Conservation (phyloP, 2,797 vertebrate species). For the Morelia viridis region DNA sequence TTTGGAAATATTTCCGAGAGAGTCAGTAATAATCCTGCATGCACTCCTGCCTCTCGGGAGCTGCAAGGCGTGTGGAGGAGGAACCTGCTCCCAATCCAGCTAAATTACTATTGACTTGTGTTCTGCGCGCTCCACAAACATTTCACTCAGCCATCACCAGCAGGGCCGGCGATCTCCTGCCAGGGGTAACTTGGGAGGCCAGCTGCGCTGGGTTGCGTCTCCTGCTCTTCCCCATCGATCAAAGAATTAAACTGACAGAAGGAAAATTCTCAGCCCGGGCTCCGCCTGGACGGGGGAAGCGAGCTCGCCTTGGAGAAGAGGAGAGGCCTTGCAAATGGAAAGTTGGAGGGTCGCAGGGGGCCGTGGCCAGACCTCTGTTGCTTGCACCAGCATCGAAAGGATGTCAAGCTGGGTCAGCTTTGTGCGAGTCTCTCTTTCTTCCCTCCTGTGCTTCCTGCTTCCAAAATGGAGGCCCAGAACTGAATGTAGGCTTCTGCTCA, state of each 20-base stretch:
- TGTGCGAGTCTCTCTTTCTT: neutral
- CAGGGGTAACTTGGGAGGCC: constrained; percentile 73
- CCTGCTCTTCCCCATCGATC: constrained; percentile 76
- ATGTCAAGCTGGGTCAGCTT: neutral
- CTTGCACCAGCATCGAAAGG: neutral
- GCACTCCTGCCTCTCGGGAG: constrained; percentile 51
- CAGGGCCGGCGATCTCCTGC: constrained; percentile 67
- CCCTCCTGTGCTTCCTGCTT: no score
- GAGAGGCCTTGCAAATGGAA: neutral
- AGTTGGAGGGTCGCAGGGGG: neutral
- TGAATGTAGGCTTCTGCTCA: no score
- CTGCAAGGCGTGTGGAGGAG: constrained; percentile 68
- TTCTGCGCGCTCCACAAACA: constrained; percentile 71
- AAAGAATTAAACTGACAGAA: constrained; percentile 74
- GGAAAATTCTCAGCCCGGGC: constrained; percentile 51
- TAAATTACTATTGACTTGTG: constrained; percentile 75
- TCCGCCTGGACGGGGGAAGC: neutral
- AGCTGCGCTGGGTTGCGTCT: constrained; percentile 70
- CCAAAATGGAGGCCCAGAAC: neutral
- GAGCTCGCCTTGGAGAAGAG: neutral
- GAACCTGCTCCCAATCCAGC: constrained; percentile 71
- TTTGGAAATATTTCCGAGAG: constrained; percentile 43
- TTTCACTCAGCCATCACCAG: constrained; percentile 64
- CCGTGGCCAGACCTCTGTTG: neutral
- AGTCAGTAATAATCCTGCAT: constrained; percentile 27